Base-by-base conservation (phyloP, 2,113 vertebrate species). In the Myanophis thanlyinensis region DNA sequence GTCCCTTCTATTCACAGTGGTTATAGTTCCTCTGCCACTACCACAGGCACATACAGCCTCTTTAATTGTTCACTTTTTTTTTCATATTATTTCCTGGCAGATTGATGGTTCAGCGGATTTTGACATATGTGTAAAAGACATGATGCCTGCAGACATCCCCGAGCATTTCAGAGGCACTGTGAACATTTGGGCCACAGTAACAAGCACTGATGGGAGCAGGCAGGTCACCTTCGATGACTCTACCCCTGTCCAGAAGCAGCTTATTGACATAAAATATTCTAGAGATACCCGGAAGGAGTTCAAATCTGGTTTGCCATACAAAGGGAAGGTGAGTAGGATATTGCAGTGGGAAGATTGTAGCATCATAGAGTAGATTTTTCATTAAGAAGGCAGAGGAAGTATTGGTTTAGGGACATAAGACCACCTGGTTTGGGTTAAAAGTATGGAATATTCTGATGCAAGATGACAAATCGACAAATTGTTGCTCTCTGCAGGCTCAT, bases 271-370 rank as follows among this genome's bases (percentile, higher is more conserved):
- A 96, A 98, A 98, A 86, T 99, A 99, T 94, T 98, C 98, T 59
- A 99, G 98, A 93, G 98, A 99, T 93, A 99, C 99, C 1, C 97
- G 98, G 53, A 99, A 98, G 91, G 98, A 99, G 95, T 99, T 99
- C 97, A 99, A 99, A 93, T 98, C 98, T 0, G 99, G 99, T 35
- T 97, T 99, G 93, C 98, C 98, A 6, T 99, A 98, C 91, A 98
- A 98, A 95, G 99, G 98, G 67, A 99, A 98, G 98, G 99, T 99
- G 95, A 97, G 85, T 25, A 15, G 18, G 49, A 52, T 5, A 40
- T 25, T 40, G 35, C 52, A 54, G 4, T 5, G 30, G 12, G 87
- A 23, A 35, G 7, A 10, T 80, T 80, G 20, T 80, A 44, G 15
- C 73, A 44, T 80, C 35, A 80, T 44, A 44, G 73, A 80, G 35